Evolutionary conservation across 2,888 invertebrate genomes (phyloP), one percentile per base, ranked within the genome.

Genomic region (Leucozona laternaria): DNA sequence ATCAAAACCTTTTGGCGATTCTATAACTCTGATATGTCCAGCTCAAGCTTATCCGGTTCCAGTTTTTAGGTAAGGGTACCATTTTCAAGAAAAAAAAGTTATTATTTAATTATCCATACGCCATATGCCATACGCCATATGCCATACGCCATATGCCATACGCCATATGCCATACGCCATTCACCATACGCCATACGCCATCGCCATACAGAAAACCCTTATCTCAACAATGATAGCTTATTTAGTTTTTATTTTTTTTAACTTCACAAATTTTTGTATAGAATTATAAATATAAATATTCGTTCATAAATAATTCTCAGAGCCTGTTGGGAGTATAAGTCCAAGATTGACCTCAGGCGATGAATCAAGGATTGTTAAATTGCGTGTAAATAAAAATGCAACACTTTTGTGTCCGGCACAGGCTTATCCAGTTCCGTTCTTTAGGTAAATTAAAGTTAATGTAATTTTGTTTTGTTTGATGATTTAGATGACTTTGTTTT

Each of bases 21-120:
- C 93, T 90, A 93, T 95, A 89, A 95, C 95, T 77, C 90, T 96
- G 88, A 93, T 96, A 88, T 96, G 96, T 91, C 94, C 96, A 57
- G 95, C 95, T 89, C 96, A 96, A 93, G 95, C 95, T 88, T 96
- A 94, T 92, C 96, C 96, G 78, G 94, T 95, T 89, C 95, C 96
- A 76, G 92, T 94, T 91, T 95, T 94, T 94, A 95, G 96, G 96
- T 96, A 95, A 94, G 95, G 88, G 88, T 0, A 53, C 0, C 0
- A 57, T 37, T 25, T 48, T 43, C 0, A 34, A 48, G 0, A n/a
- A 2, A 8, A 48, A 28, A 13, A n/a, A n/a, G n/a, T n/a, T n/a
- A n/a, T n/a, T n/a, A n/a, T n/a, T n/a, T n/a, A n/a, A n/a, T n/a
- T n/a, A n/a, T n/a, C n/a, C 31, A 31, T 31, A 31, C 31, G 31